Conservation (phyloP, 1,140 invertebrate genomes). For the Ylistrum balloti region DNA sequence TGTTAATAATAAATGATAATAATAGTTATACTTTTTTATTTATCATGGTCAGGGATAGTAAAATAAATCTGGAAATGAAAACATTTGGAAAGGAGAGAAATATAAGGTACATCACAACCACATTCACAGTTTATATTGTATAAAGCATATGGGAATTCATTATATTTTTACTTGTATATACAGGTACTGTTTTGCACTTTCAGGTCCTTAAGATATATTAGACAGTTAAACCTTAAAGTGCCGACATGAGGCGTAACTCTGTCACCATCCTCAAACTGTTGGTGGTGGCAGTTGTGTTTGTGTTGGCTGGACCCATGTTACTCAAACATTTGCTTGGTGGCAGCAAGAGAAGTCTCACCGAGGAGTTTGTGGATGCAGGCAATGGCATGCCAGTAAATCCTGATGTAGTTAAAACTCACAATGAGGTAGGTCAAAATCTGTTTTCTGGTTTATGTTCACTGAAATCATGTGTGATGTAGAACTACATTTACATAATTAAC, state of each 20-base stretch:
- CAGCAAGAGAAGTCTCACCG: constrained; percentile 43
- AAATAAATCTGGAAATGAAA: no score
- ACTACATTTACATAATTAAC: no score
- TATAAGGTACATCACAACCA: no score
- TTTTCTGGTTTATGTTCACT: no score
- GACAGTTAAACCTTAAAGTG: neutral
- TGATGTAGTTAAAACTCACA: neutral
- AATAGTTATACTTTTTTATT: no score
- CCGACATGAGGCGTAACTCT: constrained; percentile 61
- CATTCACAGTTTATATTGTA: no score
- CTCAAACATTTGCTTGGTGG: constrained; percentile 63
- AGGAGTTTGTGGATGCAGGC: constrained; percentile 64
- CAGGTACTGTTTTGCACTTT: neutral
- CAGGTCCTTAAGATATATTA: neutral
- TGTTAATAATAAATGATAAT: no score
- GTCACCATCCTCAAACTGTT: constrained; percentile 66
- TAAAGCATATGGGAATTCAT: no score
- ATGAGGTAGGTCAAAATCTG: neutral
- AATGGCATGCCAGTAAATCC: constrained; percentile 52
- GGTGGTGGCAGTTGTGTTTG: constrained; percentile 63
- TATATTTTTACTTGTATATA: no score
- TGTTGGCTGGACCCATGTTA: constrained; percentile 60
- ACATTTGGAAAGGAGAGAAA: no score
- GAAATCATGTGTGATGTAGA: no score
- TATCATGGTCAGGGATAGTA: no score